A percentile compares a stretch with the other conserved stretches of the same genome.
These are phyloP conservation scores for Limonius californicus DNA, from an alignment of 1,140 invertebrate species.

Conservation along the genomic window DNA sequence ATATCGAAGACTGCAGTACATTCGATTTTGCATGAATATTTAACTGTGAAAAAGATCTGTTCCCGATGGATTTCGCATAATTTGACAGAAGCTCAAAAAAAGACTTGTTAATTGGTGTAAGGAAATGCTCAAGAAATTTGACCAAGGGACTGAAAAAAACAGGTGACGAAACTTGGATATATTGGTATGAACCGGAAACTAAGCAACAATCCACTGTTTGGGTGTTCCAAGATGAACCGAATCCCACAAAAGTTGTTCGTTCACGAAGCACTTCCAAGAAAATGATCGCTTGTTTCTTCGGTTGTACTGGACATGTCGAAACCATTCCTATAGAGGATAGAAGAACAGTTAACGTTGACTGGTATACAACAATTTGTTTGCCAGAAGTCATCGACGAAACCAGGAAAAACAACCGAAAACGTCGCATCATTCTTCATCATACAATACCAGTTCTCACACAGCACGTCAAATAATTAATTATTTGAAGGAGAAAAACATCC, in stretches of 20 bases:
- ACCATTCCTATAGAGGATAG: conserved; percentile 39
- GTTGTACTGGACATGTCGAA: conserved; percentile 38
- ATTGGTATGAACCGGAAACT: conserved; percentile 42
- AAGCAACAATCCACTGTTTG: conserved; percentile 43
- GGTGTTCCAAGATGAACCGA: conserved; percentile 34
- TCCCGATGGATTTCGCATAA: no score
- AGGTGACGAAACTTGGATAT: conserved; percentile 44
- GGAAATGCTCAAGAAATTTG: no score
- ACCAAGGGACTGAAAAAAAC: no score
- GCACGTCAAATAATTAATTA: not conserved
- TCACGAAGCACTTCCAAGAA: no score
- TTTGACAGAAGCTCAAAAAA: no score
- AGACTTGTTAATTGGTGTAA: no score
- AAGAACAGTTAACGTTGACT: conserved; percentile 31
- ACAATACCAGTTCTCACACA: no score
- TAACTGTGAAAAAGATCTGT: no score
- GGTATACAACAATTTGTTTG: conserved; percentile 24
- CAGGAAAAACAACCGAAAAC: not conserved
- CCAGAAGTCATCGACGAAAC: conserved; percentile 28
- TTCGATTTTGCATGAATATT: no score
- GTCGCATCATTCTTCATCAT: not conserved
- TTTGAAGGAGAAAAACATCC: no score
- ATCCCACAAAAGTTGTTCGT: conserved; percentile 36
- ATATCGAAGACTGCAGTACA: no score
- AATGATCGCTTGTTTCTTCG: conserved; percentile 19